These are phyloP conservation scores for Terrapene triunguis DNA, from an alignment of 2,113 vertebrate genomes.

Conservation along the genomic window DNA sequence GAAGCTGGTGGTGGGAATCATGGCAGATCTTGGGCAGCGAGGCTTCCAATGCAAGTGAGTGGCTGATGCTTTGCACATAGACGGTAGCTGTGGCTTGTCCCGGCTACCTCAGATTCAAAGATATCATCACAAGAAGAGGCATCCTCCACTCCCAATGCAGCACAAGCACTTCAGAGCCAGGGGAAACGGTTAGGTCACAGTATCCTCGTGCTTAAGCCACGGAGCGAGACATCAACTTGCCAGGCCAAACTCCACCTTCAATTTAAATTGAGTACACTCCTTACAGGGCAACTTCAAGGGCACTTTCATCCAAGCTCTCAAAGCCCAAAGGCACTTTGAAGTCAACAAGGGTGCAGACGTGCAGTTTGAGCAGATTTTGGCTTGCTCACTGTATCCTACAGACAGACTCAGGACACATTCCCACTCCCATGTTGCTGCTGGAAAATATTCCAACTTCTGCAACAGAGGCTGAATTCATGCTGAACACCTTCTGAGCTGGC, in stretches of 20 bases:
- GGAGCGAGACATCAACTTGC: not conserved
- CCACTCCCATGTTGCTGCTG: not conserved
- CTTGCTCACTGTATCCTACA: not conserved
- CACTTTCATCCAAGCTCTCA: not conserved
- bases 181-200: not conserved
- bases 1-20: not conserved
- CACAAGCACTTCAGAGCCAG: not conserved
- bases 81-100: not conserved
- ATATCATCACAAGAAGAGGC: not conserved
- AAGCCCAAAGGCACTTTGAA: not conserved
- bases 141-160: not conserved
- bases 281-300: not conserved
- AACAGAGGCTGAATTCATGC: not conserved
- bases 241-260: not conserved
- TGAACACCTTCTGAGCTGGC: accelerated
- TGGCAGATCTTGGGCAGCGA: not conserved
- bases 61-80: not conserved
- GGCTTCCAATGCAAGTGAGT: not conserved
- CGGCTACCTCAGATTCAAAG: not conserved
- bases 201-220: accelerated
- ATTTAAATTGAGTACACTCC: not conserved
- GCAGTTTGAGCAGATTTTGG: not conserved
- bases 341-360: not conserved
- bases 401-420: not conserved
- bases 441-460: not conserved